These are phyloP conservation scores for Alviniconcha marisindica DNA, from an alignment of 1,140 invertebrate species.

Conservation along the genomic window DNA sequence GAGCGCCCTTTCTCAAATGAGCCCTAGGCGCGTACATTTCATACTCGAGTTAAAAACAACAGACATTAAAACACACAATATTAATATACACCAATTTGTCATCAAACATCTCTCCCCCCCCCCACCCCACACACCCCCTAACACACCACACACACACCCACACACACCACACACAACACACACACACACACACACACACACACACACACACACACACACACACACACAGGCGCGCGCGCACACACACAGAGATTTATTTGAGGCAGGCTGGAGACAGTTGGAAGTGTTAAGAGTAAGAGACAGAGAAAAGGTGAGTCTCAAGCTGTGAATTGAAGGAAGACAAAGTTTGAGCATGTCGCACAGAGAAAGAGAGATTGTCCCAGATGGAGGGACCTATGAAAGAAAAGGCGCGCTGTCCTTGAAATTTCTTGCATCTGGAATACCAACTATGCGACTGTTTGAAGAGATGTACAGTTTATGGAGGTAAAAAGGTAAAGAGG, in stretches of 20 bases:
- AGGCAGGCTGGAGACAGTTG: too few species aligned
- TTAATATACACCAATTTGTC: not conserved
- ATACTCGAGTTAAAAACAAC: too few species aligned
- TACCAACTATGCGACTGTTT: too few species aligned
- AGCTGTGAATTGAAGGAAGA: not conserved
- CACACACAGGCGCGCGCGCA: not conserved
- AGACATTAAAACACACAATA: not conserved
- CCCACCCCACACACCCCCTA: too few species aligned
- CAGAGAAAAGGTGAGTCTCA: not conserved
- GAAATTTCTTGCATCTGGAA: too few species aligned
- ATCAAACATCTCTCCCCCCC: not conserved
- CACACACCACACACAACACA: not conserved
- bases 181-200: not conserved
- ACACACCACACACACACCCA: not conserved
- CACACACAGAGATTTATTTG: not conserved
- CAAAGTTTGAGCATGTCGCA: not conserved
- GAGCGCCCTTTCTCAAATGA: not conserved
- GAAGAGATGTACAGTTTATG: too few species aligned
- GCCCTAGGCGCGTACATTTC: not conserved
- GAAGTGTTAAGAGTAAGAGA: not conserved
- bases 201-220: not conserved
- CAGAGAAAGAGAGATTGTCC: not conserved
- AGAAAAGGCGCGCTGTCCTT: not conserved
- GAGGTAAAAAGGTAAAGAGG: too few species aligned
- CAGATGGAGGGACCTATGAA: not conserved